phyloP scores from a whole-genome alignment of 2,797 vertebrate genomes.

The Phoxinus dragarum region DNA sequence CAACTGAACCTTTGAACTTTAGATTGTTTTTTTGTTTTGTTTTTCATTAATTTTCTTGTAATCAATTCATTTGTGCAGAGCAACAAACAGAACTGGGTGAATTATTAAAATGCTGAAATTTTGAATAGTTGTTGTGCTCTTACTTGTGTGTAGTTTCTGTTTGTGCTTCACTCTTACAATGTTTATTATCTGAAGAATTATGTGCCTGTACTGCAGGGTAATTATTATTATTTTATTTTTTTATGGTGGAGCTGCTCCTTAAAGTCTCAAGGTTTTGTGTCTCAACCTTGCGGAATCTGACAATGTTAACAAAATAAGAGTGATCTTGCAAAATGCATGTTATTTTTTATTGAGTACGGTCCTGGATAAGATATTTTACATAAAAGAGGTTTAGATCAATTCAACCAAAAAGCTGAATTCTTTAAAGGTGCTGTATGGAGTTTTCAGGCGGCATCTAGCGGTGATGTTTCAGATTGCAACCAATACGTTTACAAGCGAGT shows the following conservation, averaged over 20 bases:
- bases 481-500: too few relatives aligned
- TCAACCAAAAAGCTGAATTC: too few relatives aligned
- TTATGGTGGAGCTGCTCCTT: not conserved
- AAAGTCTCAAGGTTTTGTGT: not conserved
- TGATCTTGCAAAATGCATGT: too few relatives aligned
- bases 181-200: not conserved
- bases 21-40: not conserved
- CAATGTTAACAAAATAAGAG: too few relatives aligned
- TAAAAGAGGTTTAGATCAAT: too few relatives aligned
- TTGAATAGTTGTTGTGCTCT: not conserved
- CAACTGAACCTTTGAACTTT: not conserved
- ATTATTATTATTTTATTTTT: not conserved
- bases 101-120: constrained; percentile 51
- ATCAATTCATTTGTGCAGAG: constrained; percentile 17
- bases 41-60: constrained; percentile 22
- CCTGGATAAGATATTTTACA: too few relatives aligned
- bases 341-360: too few relatives aligned
- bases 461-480: too few relatives aligned
- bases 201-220: not conserved
- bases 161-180: not conserved
- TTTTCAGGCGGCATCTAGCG: too few relatives aligned
- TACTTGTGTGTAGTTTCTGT: not conserved
- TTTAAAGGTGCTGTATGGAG: too few relatives aligned
- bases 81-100: constrained; percentile 14
- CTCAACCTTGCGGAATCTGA: too few relatives aligned